Conservation (phyloP, 2,113 vertebrate species). For the Elgaria multicarinata region DNA sequence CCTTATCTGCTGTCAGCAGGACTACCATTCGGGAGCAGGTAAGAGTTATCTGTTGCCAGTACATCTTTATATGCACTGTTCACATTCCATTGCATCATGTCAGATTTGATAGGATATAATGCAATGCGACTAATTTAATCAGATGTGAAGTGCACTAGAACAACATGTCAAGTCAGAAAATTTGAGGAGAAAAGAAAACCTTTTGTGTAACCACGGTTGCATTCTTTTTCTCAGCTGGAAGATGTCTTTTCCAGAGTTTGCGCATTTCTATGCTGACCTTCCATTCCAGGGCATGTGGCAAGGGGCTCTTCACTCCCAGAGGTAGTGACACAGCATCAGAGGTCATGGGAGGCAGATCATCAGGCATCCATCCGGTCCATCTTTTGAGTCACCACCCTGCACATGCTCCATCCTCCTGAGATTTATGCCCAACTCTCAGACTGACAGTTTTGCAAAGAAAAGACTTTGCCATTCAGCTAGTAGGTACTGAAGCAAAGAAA, state of each 20-base stretch:
- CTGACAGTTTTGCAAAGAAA: constrained; percentile 37
- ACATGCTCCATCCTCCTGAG: constrained; percentile 51
- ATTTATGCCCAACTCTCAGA: constrained; percentile 38
- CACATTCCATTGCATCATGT: constrained; percentile 72
- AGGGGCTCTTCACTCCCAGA: constrained; percentile 59
- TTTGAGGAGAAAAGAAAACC: constrained; percentile 44
- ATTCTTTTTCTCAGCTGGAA: constrained; percentile 71
- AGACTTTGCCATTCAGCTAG: constrained; percentile 62
- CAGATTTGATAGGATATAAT: constrained; percentile 69
- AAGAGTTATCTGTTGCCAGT: constrained; percentile 45
- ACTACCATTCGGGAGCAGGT: constrained; percentile 28
- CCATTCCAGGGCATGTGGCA: constrained; percentile 67
- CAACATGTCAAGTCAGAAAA: constrained; percentile 60
- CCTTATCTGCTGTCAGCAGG: constrained; percentile 28
- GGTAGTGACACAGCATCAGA: constrained; percentile 71
- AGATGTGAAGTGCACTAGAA: constrained; percentile 69
- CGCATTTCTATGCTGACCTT: constrained; percentile 74
- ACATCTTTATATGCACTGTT: constrained; percentile 67
- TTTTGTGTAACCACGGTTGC: constrained; percentile 52
- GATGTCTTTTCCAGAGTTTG: constrained; percentile 64
- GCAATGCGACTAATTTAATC: constrained; percentile 78
- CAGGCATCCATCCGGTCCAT: constrained; percentile 44
- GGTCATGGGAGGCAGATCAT: constrained; percentile 60
- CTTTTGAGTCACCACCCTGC: constrained; percentile 62
- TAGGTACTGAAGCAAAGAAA: constrained; percentile 52